These are phyloP conservation scores for Cheilinus undulatus DNA, from an alignment of 2,113 vertebrate species.

Conservation along the genomic window DNA sequence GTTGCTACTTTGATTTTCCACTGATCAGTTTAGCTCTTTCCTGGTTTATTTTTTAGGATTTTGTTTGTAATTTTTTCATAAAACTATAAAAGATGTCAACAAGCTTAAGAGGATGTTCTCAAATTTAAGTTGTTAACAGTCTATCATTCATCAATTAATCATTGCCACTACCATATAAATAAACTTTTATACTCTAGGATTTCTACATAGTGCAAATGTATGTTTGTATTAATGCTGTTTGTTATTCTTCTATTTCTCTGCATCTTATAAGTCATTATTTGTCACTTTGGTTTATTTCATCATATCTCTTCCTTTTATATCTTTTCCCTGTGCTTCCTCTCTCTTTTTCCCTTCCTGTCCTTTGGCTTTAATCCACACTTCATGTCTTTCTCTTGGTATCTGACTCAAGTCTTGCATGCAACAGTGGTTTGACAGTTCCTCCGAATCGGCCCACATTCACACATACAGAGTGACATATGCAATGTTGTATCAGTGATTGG, in stretches of 20 bases:
- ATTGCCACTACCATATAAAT: no score
- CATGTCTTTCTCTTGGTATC: conserved; percentile 3
- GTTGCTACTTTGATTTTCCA: background rate
- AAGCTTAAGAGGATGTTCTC: no score
- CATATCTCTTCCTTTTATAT: background rate
- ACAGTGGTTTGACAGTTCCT: conserved; percentile 39
- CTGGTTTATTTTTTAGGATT: background rate
- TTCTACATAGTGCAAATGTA: no score
- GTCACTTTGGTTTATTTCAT: background rate
- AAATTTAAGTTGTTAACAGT: no score
- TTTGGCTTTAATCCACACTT: conserved; percentile 25
- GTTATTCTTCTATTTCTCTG: background rate
- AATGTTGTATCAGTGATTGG: conserved; percentile 43
- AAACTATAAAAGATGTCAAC: background rate
- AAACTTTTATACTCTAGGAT: no score
- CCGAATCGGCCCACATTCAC: conserved; percentile 13
- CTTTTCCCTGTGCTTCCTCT: background rate
- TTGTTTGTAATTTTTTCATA: no score
- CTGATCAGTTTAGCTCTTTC: no score
- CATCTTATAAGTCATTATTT: background rate
- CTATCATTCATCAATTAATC: no score
- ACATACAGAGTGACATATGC: conserved; percentile 34
- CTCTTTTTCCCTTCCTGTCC: background rate
- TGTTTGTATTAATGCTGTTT: background rate
- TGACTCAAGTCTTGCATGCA: conserved; percentile 9